Conservation (phyloP, 2,797 vertebrate genomes). For the Knipowitschia caucasica region DNA sequence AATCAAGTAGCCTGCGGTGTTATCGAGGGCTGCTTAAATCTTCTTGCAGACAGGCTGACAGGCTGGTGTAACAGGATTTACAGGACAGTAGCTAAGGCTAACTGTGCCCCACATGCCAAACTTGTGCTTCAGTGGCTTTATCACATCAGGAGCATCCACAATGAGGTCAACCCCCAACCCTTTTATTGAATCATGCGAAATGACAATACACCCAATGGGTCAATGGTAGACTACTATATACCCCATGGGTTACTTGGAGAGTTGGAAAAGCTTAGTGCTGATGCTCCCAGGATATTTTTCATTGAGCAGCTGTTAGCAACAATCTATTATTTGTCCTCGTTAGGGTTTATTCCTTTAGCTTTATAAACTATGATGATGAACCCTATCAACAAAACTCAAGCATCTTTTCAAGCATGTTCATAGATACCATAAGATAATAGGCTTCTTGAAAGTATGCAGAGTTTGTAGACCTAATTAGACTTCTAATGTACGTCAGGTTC, state of each 20-base stretch:
- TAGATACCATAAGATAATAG: too few relatives aligned
- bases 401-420: too few relatives aligned
- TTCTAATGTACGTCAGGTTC: too few relatives aligned
- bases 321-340: background rate
- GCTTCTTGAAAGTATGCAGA: too few relatives aligned
- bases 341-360: background rate
- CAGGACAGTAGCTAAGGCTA: slow-evolving; percentile 43
- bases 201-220: background rate
- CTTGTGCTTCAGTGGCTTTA: slow-evolving; percentile 26
- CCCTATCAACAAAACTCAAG: background rate
- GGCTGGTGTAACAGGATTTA: slow-evolving; percentile 73
- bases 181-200: background rate
- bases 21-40: slow-evolving; percentile 22
- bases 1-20: background rate
- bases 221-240: background rate
- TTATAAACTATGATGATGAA: background rate
- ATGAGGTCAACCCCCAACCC: slow-evolving; percentile 8
- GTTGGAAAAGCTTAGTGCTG: background rate
- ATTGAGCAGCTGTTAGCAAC: background rate
- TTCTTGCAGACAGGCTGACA: slow-evolving; percentile 37
- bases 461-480: too few relatives aligned
- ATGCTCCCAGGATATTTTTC: background rate
- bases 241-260: background rate
- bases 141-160: slow-evolving; percentile 15
- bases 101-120: slow-evolving; percentile 32